phyloP scores from a whole-genome alignment of 2,113 vertebrate species.

The Oryzias celebensis region DNA sequence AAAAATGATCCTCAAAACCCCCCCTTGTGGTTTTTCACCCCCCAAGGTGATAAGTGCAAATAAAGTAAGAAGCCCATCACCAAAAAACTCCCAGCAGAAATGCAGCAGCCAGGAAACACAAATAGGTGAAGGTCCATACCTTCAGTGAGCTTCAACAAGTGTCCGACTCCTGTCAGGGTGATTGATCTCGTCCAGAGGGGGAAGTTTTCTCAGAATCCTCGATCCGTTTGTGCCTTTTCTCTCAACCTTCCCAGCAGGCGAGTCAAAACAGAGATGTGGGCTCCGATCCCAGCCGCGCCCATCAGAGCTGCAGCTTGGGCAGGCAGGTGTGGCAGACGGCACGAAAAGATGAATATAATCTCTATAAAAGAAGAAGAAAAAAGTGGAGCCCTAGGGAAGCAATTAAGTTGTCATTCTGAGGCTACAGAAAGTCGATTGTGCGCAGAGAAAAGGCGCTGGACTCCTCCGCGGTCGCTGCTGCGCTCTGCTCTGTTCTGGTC shows the following conservation, averaged over 20 bases:
- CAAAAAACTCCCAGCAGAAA: constrained; percentile 44
- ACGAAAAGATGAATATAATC: constrained; percentile 25
- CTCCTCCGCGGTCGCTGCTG: constrained; percentile 16
- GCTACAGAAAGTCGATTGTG: constrained; percentile 28
- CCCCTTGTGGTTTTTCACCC: constrained; percentile 1
- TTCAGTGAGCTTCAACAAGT: constrained; percentile 29
- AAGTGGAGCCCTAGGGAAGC: constrained; percentile 55
- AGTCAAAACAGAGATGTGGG: constrained; percentile 71
- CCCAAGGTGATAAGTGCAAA: constrained; percentile 3
- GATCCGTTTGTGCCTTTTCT: constrained; percentile 54
- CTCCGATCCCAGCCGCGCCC: constrained; percentile 73
- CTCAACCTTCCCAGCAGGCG: constrained; percentile 66
- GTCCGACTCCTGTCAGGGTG: constrained; percentile 30
- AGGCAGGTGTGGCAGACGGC: constrained; percentile 61
- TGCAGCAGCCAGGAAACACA: constrained; percentile 27
- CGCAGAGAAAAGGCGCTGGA: constrained; percentile 17
- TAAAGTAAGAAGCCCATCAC: constrained; percentile 46
- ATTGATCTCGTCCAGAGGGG: constrained; percentile 16
- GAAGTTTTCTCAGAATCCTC: constrained; percentile 53
- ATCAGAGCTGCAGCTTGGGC: constrained; percentile 47
- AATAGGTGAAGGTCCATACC: constrained; percentile 44
- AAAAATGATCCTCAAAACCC: constrained; percentile 31
- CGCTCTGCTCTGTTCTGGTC: constrained; percentile 19
- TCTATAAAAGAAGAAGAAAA: constrained; percentile 6
- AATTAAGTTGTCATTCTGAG: constrained; percentile 52